Evolutionary conservation across 2,113 vertebrate genomes (phyloP), one percentile per base, ranked within the genome.

Genomic region (Ceyx melanurus): DNA sequence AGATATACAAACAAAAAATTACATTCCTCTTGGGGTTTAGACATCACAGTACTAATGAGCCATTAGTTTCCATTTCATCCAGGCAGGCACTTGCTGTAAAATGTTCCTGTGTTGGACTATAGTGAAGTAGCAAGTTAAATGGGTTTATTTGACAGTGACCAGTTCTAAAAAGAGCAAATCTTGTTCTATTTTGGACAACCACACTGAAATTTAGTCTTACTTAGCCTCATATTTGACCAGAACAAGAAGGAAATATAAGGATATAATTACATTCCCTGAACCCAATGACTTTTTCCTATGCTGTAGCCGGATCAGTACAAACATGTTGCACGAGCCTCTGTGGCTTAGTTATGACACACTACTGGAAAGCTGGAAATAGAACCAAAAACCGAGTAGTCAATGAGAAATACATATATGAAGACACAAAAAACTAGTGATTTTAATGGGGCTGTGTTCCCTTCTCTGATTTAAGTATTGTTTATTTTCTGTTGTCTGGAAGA

Each of bases 301-400:
- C 11, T 61, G 4, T 56, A 79, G 62, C 25, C 80, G 46, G 25
- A 70, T 88, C 35, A 25, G 13, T 33, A 78, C 11, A 83, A 83
- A 48, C 2, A 29, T 5, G 2, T 78, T 76, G 31, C 23, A 64
- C 5, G 33, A 80, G 48, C 15, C 10, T 7, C n/a, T 79, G 33
- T 50, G 56, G 43, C 9, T 86, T 82, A 28, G 29, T 66, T 87
- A 54, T 70, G 6, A 67, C 33, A 14, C n/a, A n/a, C 16, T 68
- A 26, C 35, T 62, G 10, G 17, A 13, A 70, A 82, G 10, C 28
- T 11, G 2, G 37, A 92, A 81, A 58, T 43, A 73, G 85, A 84
- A 48, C 1, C 4, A n/a, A 85, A 87, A 50, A 2, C 3, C 0
- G 0, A 50, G 6, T 61, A 33, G 26, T 37, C 43, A 54, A 54